These are phyloP conservation scores for Hemistola chrysoprasaria DNA, from an alignment of 2,888 invertebrate genomes.

Conservation along the genomic window DNA sequence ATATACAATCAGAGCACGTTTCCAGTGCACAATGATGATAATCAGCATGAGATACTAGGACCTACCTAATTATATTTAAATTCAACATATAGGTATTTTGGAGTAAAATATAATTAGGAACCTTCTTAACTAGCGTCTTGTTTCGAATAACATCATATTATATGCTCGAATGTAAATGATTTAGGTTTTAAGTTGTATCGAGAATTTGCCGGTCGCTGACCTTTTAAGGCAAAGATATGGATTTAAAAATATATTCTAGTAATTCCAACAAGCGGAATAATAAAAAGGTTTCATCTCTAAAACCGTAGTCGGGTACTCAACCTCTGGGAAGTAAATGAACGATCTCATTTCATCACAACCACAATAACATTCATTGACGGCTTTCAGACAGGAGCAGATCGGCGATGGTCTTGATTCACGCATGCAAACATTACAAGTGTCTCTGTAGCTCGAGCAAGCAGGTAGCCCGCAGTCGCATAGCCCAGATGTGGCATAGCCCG, in stretches of 20 bases:
- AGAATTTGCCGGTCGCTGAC: too few relatives aligned
- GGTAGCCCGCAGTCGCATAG: conserved; percentile 11
- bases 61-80: too few relatives aligned
- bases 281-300: conserved; percentile 48
- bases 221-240: too few relatives aligned
- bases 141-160: too few relatives aligned
- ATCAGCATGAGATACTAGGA: too few relatives aligned
- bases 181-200: too few relatives aligned
- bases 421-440: conserved; percentile 28
- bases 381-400: conserved; percentile 25
- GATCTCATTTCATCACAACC: conserved; percentile 32
- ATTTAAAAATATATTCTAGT: neutral
- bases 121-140: too few relatives aligned
- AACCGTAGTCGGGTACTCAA: conserved; percentile 48
- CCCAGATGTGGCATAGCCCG: neutral
- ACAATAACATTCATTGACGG: conserved; percentile 34
- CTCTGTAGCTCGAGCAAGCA: conserved; percentile 21
- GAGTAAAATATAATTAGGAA: too few relatives aligned
- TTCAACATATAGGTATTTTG: too few relatives aligned
- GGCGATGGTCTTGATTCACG: conserved; percentile 24
- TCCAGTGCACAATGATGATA: too few relatives aligned
- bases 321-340: conserved; percentile 55
- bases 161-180: too few relatives aligned
- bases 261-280: conserved; percentile 34
- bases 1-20: too few relatives aligned